Evolutionary conservation across 2,888 invertebrate species (phyloP), one percentile per base, ranked within the genome.

Genomic region (Volucella inflata): DNA sequence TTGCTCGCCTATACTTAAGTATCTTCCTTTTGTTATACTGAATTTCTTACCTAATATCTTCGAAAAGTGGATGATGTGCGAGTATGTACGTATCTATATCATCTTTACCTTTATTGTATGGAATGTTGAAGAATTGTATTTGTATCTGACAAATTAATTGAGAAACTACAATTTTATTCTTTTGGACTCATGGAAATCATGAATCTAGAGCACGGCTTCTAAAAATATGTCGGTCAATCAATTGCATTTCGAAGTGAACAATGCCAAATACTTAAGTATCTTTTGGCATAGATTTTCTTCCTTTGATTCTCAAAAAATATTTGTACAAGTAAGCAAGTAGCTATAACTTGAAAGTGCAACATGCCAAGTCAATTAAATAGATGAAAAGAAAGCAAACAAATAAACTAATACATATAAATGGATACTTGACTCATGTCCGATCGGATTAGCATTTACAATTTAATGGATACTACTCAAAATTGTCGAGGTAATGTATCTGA

Each of bases 21-120:
- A 55, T 9, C 36, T 30, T 38, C 16, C 30, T 11, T 40, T 44
- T 42, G 16, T 17, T 12, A 21, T 14, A 30, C 40, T 30, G 50
- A 70, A 68, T 70, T 70, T 78, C 70, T 78, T 78, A 77, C 44
- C 70, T 71, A 55, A 77, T 59, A 65, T 8, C 21, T 62, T 44
- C 17, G 30, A 53, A 48, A 48, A 77, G 30, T 6, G 6, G 6
- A 30, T 30, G 30, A 30, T 6, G 30, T 30, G 6, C 30, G 6
- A 30, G 30, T 30, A 30, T 6, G 6, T 30, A 30, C 30, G 30
- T 30, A 30, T 70, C 44, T 36, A 16, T 68, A 53, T 55, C 77
- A 53, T 51, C 68, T 77, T 62, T 53, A 40, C 50, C 21, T 44
- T 46, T n/a, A 68, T 77, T 77, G 68, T 53, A 4, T 16, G 14